Conservation (phyloP, 2,797 vertebrate species). For the Hydrophis major region DNA sequence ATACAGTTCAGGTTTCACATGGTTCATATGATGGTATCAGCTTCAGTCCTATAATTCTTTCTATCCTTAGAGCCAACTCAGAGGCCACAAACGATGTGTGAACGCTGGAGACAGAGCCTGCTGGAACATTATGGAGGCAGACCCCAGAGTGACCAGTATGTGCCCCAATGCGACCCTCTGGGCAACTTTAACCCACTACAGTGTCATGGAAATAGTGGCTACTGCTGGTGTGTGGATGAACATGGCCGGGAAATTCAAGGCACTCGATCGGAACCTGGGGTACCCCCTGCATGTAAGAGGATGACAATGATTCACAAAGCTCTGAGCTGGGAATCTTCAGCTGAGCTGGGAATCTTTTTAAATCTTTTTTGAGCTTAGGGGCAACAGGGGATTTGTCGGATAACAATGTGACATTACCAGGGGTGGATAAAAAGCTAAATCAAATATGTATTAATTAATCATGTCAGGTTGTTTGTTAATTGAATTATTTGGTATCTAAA, state of each 20-base stretch:
- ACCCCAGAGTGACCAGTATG: conserved; percentile 69
- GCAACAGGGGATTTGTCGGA: background rate
- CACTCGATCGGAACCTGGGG: conserved; percentile 82
- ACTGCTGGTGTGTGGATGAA: conserved; percentile 81
- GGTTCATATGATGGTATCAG: background rate
- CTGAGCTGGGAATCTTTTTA: background rate
- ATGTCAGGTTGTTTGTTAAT: background rate
- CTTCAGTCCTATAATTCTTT: background rate
- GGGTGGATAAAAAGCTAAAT: background rate
- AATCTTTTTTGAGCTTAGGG: background rate
- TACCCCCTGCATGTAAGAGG: conserved; percentile 86
- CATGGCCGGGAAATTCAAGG: conserved; percentile 87
- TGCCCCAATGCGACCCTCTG: conserved; percentile 69
- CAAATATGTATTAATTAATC: background rate
- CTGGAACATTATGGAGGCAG: conserved; percentile 68
- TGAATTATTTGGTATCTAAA: background rate
- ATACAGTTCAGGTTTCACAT: background rate
- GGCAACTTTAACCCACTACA: conserved; percentile 73
- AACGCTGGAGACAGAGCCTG: conserved; percentile 73
- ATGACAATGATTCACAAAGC: no score
- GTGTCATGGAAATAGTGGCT: conserved; percentile 77
- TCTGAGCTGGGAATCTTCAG: no score
- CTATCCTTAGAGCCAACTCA: conserved; percentile 63
- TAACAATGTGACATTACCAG: background rate
- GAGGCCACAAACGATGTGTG: conserved; percentile 71